Percentiles rank a stretch among this genome's conserved stretches.
Evolutionary conservation across 2,797 vertebrate genomes (phyloP).

Genomic region (Heterohyrax brucei): DNA sequence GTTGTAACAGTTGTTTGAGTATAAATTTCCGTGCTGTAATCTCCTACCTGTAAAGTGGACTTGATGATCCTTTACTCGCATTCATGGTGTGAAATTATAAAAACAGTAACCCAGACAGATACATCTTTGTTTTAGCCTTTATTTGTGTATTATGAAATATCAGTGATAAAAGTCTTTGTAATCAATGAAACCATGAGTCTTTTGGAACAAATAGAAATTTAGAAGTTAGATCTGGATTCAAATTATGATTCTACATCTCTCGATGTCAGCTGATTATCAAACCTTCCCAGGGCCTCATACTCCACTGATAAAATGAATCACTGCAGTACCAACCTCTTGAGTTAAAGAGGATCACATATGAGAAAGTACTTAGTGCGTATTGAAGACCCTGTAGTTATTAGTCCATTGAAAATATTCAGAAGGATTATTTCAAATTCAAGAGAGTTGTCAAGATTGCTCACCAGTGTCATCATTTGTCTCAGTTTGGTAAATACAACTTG

Average conservation of each 20-base stretch:
- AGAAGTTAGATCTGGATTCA: not conserved
- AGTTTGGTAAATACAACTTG: conserved; percentile 7
- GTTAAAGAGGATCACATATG: not conserved
- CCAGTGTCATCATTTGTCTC: not conserved
- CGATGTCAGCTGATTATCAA: not conserved
- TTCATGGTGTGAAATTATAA: not conserved
- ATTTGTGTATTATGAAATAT: not conserved
- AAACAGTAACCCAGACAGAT: not conserved
- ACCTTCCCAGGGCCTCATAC: not conserved
- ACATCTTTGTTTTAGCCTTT: not conserved
- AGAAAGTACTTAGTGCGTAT: not conserved
- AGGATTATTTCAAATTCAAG: not conserved
- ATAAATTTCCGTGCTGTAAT: not conserved
- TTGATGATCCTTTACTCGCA: not conserved
- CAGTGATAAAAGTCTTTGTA: not conserved
- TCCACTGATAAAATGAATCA: not conserved
- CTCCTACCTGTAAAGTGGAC: not conserved
- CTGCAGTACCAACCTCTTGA: not conserved
- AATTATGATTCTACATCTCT: not conserved
- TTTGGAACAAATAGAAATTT: not conserved
- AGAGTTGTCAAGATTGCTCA: conserved; percentile 3
- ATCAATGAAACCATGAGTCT: not conserved
- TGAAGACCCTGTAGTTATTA: no score
- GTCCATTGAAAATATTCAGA: not conserved
- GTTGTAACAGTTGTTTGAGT: not conserved